These are phyloP conservation scores for Lethenteron reissneri DNA, from an alignment of 2,113 vertebrate genomes.

Conservation along the genomic window DNA sequence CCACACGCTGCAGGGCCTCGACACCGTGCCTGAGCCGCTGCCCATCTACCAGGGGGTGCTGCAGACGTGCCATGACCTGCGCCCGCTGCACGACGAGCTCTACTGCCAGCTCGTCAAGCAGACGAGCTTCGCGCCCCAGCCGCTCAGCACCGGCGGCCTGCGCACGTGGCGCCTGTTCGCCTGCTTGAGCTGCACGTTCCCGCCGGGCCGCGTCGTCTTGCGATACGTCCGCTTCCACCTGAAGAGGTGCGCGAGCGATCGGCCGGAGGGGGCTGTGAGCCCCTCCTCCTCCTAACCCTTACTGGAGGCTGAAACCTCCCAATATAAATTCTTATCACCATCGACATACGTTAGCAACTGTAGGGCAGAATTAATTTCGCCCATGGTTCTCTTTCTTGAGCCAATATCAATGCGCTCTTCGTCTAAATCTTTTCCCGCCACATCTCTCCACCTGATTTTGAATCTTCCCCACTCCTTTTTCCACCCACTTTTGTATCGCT, in stretches of 20 bases:
- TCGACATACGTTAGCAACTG: too few relatives aligned
- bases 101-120: slow-evolving; percentile 84
- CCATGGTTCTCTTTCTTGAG: too few relatives aligned
- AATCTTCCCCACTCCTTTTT: too few relatives aligned
- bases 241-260: slow-evolving; percentile 29
- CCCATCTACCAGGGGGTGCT: slow-evolving; percentile 72
- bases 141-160: slow-evolving; percentile 46
- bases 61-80: slow-evolving; percentile 72
- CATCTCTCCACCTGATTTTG: too few relatives aligned
- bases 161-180: slow-evolving; percentile 68
- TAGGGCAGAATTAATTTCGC: too few relatives aligned
- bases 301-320: too few relatives aligned
- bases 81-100: slow-evolving; percentile 57
- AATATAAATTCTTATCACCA: too few relatives aligned
- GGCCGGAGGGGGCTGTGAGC: background rate
- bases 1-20: slow-evolving; percentile 71
- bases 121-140: slow-evolving; percentile 68
- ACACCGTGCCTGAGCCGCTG: slow-evolving; percentile 56
- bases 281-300: too few relatives aligned
- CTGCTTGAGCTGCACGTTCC: slow-evolving; percentile 69
- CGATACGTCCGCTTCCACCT: slow-evolving; percentile 73
- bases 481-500: too few relatives aligned
- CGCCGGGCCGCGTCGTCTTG: slow-evolving; percentile 54
- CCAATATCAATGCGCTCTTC: too few relatives aligned
- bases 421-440: too few relatives aligned